phyloP scores from a whole-genome alignment of 1,140 invertebrate genomes.

The roundworm (Caenorhabditis elegans) region DNA sequence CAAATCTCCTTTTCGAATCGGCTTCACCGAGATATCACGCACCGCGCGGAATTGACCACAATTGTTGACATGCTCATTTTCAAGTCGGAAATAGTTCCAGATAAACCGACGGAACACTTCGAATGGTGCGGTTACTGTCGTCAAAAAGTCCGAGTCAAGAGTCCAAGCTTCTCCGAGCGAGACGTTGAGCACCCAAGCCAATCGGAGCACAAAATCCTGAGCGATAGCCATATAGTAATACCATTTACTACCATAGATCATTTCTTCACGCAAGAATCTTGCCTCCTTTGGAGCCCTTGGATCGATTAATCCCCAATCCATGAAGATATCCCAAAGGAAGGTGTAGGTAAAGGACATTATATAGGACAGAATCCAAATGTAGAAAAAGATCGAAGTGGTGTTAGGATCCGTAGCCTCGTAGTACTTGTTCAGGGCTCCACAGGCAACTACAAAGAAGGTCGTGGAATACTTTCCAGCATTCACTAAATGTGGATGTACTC shows the following conservation, averaged over 20 bases:
- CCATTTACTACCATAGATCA: slow-evolving; percentile 72
- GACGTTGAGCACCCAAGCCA: slow-evolving; percentile 84
- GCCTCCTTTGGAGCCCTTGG: slow-evolving; percentile 73
- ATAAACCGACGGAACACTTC: slow-evolving; percentile 97
- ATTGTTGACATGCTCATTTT: slow-evolving; percentile 99
- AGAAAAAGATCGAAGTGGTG: slow-evolving; percentile 57
- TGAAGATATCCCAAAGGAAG: slow-evolving; percentile 91
- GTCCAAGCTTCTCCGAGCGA: slow-evolving; percentile 81
- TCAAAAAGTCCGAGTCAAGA: slow-evolving; percentile 81
- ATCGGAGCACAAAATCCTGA: slow-evolving; percentile 89
- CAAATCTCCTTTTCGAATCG: slow-evolving; percentile 71
- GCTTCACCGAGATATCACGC: slow-evolving; percentile 94
- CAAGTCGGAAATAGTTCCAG: slow-evolving; percentile 99
- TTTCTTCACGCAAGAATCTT: slow-evolving; percentile 75
- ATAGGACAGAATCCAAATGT: slow-evolving; percentile 63
- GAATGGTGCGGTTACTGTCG: slow-evolving; percentile 82
- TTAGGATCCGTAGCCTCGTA: slow-evolving; percentile 48
- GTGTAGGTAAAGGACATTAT: slow-evolving; percentile 72
- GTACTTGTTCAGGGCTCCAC: slow-evolving; percentile 76
- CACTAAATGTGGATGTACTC: slow-evolving; percentile 89
- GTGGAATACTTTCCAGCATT: slow-evolving; percentile 99
- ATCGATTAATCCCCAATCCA: slow-evolving; percentile 98
- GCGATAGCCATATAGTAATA: slow-evolving; percentile 97
- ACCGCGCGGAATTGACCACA: slow-evolving; percentile 98
- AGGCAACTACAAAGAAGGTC: slow-evolving; percentile 89